Percentiles rank a stretch among this genome's conserved stretches.
phyloP scores from a whole-genome alignment of 37 sponge, comb jelly and placozoan genomes.

The Chondrilla cf. caribensis region DNA sequence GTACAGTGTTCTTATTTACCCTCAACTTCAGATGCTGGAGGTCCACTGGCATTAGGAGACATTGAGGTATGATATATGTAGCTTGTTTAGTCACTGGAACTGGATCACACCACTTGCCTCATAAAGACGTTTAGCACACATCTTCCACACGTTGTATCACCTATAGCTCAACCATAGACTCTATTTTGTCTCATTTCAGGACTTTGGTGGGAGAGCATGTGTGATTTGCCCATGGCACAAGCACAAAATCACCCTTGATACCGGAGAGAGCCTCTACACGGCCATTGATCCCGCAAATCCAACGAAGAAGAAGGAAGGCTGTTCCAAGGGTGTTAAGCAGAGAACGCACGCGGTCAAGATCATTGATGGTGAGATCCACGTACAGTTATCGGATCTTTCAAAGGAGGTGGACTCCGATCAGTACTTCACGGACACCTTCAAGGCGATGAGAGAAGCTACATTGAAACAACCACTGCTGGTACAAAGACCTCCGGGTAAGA shows the following conservation, averaged over 20 bases:
- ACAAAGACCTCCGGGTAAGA: background rate
- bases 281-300: slow-evolving; percentile 76
- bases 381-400: slow-evolving; percentile 56
- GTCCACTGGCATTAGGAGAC: slow-evolving; percentile 78
- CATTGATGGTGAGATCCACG: slow-evolving; percentile 32
- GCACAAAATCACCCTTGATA: slow-evolving; percentile 83
- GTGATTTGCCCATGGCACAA: slow-evolving; percentile 87
- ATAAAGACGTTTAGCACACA: too few species aligned
- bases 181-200: too few species aligned
- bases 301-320: slow-evolving; percentile 31
- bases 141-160: too few species aligned
- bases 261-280: slow-evolving; percentile 84
- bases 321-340: slow-evolving; percentile 85
- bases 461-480: slow-evolving; percentile 50
- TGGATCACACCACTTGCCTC: too few species aligned
- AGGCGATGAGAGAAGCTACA: slow-evolving; percentile 50
- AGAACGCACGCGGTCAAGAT: slow-evolving; percentile 63
- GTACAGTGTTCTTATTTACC: too few species aligned
- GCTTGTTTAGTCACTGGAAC: too few species aligned
- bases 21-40: slow-evolving; percentile 65
- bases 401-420: slow-evolving; percentile 62
- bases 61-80: slow-evolving; percentile 71
- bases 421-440: slow-evolving; percentile 63
- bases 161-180: too few species aligned
- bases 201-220: slow-evolving; percentile 79